These are phyloP conservation scores for Phania funesta DNA, from an alignment of 2,888 invertebrate genomes.

Conservation along the genomic window DNA sequence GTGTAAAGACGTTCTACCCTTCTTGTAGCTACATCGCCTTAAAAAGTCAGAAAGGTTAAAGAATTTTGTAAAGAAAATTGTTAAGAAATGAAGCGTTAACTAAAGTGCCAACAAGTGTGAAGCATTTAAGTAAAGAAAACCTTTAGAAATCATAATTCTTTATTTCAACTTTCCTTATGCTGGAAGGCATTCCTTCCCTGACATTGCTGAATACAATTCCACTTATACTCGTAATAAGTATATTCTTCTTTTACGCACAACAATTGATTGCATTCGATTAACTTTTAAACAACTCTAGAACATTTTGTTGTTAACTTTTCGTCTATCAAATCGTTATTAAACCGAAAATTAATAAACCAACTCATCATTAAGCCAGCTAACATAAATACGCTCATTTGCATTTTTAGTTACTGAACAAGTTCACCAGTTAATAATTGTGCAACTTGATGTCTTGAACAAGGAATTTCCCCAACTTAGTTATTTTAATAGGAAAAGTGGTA, in stretches of 20 bases:
- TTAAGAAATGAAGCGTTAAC: background rate
- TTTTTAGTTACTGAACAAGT: background rate
- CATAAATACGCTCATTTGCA: background rate
- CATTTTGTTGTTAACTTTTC: conserved; percentile 16
- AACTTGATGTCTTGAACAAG: conserved; percentile 39
- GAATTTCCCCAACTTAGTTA: conserved; percentile 20
- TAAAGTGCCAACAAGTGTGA: background rate
- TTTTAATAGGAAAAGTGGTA: conserved; percentile 13
- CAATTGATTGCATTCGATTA: conserved; percentile 65
- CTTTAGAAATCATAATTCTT: background rate
- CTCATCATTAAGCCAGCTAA: conserved; percentile 3
- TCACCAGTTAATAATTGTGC: conserved; percentile 23
- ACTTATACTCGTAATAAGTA: background rate
- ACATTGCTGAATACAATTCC: background rate
- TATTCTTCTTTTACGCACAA: conserved; percentile 52
- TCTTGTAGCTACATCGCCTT: background rate
- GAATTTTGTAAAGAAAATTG: conserved; percentile 4
- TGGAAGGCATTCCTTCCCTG: background rate
- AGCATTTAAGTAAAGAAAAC: background rate
- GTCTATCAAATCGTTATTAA: conserved; percentile 1
- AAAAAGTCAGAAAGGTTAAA: conserved; percentile 21
- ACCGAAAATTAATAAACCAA: background rate
- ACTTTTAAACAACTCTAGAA: conserved; percentile 44
- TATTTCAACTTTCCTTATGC: background rate
- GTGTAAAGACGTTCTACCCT: conserved; percentile 26